phyloP scores from a whole-genome alignment of 1,140 invertebrate genomes.

The Chrysomallon squamiferum region DNA sequence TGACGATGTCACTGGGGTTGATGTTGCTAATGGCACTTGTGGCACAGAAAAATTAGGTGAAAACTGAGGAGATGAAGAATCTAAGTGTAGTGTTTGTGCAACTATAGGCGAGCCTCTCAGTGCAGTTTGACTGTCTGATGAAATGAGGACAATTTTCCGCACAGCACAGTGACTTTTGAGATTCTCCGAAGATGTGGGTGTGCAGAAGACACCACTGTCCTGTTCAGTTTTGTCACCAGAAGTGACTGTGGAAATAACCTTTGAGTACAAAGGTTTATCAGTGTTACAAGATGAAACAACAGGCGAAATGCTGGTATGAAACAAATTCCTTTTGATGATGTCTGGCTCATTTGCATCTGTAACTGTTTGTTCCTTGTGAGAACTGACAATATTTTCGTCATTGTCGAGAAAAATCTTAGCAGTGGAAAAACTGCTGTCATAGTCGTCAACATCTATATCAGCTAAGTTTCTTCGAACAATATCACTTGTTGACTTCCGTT shows the following conservation, averaged over 20 bases:
- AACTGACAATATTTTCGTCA: conserved; percentile 4
- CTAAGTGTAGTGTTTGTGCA: neutral
- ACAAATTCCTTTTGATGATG: neutral
- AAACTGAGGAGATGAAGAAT: neutral
- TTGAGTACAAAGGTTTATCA: neutral
- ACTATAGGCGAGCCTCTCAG: neutral
- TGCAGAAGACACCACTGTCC: neutral
- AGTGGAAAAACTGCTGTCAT: conserved; percentile 3
- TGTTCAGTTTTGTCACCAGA: neutral
- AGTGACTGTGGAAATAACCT: neutral
- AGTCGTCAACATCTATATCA: conserved; percentile 1
- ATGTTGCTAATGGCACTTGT: conserved; percentile 3
- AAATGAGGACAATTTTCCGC: conserved; percentile 1
- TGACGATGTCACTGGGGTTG: neutral
- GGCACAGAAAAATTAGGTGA: neutral
- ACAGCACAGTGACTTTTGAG: neutral
- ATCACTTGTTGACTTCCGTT: neutral
- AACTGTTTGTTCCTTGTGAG: too few relatives aligned
- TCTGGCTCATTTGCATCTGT: neutral
- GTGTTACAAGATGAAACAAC: neutral
- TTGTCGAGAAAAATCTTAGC: conserved; percentile 6
- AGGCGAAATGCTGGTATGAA: neutral
- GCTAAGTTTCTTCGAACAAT: neutral
- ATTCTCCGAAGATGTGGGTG: neutral
- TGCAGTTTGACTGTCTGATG: neutral